phyloP scores from a whole-genome alignment of 2,113 vertebrate genomes.

The Delphinus delphis region DNA sequence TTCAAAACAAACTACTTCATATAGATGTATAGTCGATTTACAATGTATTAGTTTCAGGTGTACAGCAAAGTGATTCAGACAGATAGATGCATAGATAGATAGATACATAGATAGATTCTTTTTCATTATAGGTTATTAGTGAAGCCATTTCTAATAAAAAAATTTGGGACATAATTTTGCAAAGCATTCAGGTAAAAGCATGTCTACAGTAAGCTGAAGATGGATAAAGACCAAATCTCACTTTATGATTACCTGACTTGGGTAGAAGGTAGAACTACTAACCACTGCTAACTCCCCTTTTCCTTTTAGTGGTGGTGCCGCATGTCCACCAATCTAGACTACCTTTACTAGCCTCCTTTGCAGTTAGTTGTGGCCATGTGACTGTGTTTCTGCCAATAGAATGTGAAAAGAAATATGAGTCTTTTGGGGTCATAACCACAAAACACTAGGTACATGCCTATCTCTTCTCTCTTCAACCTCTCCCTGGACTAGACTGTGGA shows the following conservation, averaged over 20 bases:
- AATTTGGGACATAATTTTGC: background rate
- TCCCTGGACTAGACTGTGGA: background rate
- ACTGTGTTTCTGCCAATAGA: background rate
- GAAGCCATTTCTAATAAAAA: background rate
- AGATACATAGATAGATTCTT: too few species aligned
- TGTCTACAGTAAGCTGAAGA: background rate
- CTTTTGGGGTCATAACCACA: background rate
- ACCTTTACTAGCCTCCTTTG: background rate
- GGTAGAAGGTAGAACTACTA: background rate
- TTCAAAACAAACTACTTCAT: too few species aligned
- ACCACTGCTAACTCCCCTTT: accelerated
- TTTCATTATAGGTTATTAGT: too few species aligned
- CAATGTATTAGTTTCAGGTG: too few species aligned
- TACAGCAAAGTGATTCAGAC: too few species aligned
- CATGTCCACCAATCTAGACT: too few species aligned
- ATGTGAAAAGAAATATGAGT: background rate
- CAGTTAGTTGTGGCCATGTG: background rate
- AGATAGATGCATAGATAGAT: too few species aligned
- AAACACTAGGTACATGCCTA: accelerated
- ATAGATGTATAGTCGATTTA: too few species aligned
- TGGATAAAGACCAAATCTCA: background rate
- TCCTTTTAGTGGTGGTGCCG: background rate
- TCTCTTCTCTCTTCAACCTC: background rate
- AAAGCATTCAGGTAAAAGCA: background rate
- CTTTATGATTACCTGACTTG: background rate